Evolutionary conservation across 2,797 vertebrate species (phyloP).

Genomic region (Chelonia mydas): DNA sequence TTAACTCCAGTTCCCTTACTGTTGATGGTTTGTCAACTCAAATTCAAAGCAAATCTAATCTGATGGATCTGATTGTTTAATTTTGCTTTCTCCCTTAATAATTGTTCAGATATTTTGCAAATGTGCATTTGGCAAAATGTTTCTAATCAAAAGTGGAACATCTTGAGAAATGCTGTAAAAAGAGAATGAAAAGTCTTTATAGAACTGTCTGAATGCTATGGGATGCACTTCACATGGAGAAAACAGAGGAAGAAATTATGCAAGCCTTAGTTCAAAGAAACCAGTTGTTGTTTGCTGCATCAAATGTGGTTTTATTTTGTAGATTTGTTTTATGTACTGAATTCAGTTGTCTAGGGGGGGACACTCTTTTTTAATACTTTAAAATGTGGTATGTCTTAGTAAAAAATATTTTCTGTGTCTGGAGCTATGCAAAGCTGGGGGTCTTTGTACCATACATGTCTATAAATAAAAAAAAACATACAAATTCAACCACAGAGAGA

Average conservation of each 20-base stretch:
- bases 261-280: not conserved
- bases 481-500: rapidly evolving
- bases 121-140: not conserved
- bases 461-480: not conserved
- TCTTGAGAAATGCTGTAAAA: not conserved
- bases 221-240: not conserved
- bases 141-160: not conserved
- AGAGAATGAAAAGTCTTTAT: not conserved
- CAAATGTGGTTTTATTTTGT: not conserved
- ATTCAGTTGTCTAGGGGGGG: not conserved
- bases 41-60: not conserved
- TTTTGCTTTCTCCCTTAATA: not conserved
- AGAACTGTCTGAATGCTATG: not conserved
- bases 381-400: not conserved
- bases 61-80: not conserved
- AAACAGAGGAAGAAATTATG: not conserved
- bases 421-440: not conserved
- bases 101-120: not conserved
- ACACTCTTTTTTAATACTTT: not conserved
- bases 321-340: not conserved
- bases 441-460: not conserved
- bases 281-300: not conserved
- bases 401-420: not conserved
- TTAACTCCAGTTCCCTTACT: not conserved
- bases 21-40: not conserved